Evolutionary conservation across 2,113 vertebrate genomes (phyloP).

Genomic region (Ancistrus triradiatus): DNA sequence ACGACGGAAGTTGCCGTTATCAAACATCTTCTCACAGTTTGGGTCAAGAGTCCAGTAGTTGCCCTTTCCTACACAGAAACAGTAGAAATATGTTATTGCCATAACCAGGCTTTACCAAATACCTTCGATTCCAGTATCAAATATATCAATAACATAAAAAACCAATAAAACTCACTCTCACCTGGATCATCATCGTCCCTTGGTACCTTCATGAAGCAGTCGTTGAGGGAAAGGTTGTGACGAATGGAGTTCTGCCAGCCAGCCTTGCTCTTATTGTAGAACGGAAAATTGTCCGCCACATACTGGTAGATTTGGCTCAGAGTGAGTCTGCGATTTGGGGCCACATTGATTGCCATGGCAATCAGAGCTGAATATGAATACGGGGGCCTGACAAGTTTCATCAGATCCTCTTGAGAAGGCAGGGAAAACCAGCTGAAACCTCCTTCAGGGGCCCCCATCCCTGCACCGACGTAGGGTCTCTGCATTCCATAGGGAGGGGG

Average conservation of each 20-base stretch:
- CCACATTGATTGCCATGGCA: constrained; percentile 91
- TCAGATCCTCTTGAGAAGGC: constrained; percentile 77
- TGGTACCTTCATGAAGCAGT: constrained; percentile 89
- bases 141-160: neutral
- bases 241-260: constrained; percentile 92
- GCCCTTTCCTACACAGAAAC: constrained; percentile 80
- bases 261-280: constrained; percentile 88
- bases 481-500: constrained; percentile 74
- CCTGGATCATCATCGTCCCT: constrained; percentile 84
- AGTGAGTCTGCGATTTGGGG: constrained; percentile 80
- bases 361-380: constrained; percentile 96
- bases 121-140: neutral
- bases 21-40: constrained; percentile 95
- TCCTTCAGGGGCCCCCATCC: constrained; percentile 54
- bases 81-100: neutral
- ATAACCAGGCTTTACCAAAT: neutral
- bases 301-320: constrained; percentile 96
- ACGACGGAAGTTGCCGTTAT: constrained; percentile 93
- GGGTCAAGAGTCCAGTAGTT: constrained; percentile 97
- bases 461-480: constrained; percentile 63
- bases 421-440: constrained; percentile 81
- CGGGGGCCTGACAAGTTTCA: constrained; percentile 85
- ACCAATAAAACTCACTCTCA: constrained; percentile 50
- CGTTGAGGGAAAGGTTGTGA: constrained; percentile 85
- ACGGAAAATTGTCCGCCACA: constrained; percentile 88